Percentiles rank a stretch among this genome's conserved stretches.
phyloP scores from a whole-genome alignment of 2,797 vertebrate genomes.

The Brachyalestes nurse region DNA sequence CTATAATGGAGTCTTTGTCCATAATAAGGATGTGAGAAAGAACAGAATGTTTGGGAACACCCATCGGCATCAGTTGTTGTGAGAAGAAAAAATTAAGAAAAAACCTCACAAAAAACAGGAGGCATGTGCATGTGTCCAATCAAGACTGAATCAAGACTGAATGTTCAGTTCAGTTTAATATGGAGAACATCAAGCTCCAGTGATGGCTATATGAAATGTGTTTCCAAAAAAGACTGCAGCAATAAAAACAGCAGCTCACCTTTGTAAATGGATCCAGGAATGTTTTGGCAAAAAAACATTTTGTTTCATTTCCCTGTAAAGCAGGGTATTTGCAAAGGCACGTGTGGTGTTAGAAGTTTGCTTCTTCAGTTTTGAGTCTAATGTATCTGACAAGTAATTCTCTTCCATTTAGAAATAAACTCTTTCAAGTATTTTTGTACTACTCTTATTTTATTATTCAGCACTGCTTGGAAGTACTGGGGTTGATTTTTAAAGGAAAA shows the following conservation, averaged over 20 bases:
- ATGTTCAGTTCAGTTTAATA: not conserved
- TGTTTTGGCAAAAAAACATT: too few relatives aligned
- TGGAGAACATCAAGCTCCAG: not conserved
- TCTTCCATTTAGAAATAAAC: too few relatives aligned
- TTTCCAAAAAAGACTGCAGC: not conserved
- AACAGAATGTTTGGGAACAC: slow-evolving; percentile 18
- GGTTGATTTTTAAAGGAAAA: too few relatives aligned
- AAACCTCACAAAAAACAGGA: not conserved
- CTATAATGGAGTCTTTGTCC: not conserved
- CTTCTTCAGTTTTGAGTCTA: too few relatives aligned
- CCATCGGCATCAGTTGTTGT: not conserved
- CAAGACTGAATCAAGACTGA: slow-evolving; percentile 1
- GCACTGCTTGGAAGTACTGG: too few relatives aligned
- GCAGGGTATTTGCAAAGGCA: too few relatives aligned
- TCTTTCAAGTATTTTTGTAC: too few relatives aligned
- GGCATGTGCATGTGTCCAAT: not conserved
- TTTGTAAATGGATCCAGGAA: not conserved
- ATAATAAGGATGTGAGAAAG: not conserved
- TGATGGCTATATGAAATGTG: not conserved
- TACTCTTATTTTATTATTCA: too few relatives aligned
- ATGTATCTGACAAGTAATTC: too few relatives aligned
- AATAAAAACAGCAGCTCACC: not conserved
- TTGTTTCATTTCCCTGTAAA: too few relatives aligned
- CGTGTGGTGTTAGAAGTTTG: too few relatives aligned
- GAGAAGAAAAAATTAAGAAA: not conserved